Percentiles rank a stretch among this genome's conserved stretches.
Conservation (phyloP, 2,797 vertebrate genomes). For the Botia kubotai region DNA sequence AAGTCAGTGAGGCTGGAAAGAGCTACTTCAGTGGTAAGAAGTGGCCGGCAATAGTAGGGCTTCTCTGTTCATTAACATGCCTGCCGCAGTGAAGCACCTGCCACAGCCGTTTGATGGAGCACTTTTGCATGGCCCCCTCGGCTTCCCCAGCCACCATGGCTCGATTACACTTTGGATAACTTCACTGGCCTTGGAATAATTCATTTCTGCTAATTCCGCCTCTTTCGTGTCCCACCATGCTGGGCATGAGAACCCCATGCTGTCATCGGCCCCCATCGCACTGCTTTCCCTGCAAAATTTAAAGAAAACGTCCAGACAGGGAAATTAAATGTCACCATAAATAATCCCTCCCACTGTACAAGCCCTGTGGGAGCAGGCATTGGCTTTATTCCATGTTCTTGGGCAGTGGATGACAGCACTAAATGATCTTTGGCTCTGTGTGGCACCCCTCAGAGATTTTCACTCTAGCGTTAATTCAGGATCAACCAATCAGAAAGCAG, state of each 20-base stretch:
- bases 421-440: constrained; percentile 40
- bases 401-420: background rate
- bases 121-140: constrained; percentile 48
- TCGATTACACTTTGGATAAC: constrained; percentile 63
- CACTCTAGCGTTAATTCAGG: constrained; percentile 1
- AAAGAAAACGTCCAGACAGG: constrained; percentile 52
- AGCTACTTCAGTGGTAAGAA: constrained; percentile 61
- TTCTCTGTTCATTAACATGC: constrained; percentile 62
- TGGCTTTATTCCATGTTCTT: constrained; percentile 33
- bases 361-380: constrained; percentile 31
- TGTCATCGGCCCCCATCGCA: constrained; percentile 30
- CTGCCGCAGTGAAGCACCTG: constrained; percentile 57
- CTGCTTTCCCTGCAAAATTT: constrained; percentile 54
- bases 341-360: constrained; percentile 49
- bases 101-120: constrained; percentile 62
- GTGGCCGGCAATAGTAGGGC: constrained; percentile 54
- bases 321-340: constrained; percentile 59
- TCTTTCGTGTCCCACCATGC: constrained; percentile 42
- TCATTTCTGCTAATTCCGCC: constrained; percentile 63
- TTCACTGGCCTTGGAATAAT: constrained; percentile 60
- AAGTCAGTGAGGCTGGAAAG: constrained; percentile 40
- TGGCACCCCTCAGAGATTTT: constrained; percentile 26
- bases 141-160: constrained; percentile 33
- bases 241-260: constrained; percentile 33
- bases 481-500: constrained; percentile 26